phyloP scores from a whole-genome alignment of 1,140 invertebrate species.

The Metopolophium dirhodum region DNA sequence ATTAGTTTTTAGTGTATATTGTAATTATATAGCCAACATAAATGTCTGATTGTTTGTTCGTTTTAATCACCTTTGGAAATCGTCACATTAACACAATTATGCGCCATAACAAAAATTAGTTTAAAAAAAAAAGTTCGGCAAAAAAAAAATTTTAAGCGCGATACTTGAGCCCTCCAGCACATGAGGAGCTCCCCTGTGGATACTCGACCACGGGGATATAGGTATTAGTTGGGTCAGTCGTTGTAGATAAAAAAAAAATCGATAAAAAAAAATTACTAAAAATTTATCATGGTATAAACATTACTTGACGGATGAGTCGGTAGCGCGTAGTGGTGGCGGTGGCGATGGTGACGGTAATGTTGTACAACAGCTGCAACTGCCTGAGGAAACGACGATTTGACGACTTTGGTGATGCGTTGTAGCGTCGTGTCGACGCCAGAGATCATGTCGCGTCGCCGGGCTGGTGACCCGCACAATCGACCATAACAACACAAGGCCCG shows the following conservation, averaged over 20 bases:
- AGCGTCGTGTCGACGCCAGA: slow-evolving; percentile 54
- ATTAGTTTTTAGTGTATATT: too few species aligned
- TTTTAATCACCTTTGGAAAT: too few species aligned
- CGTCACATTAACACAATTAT: not conserved
- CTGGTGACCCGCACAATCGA: slow-evolving; percentile 56
- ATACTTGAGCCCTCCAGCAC: too few species aligned
- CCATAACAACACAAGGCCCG: slow-evolving; percentile 50
- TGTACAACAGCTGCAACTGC: slow-evolving; percentile 3
- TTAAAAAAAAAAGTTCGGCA: not conserved
- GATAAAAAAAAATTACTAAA: too few species aligned
- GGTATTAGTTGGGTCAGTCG: too few species aligned
- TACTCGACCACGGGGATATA: too few species aligned
- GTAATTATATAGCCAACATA: too few species aligned
- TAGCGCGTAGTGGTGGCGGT: slow-evolving; percentile 25
- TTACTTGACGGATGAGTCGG: slow-evolving; percentile 54
- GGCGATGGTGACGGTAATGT: not conserved
- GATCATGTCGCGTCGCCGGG: slow-evolving; percentile 56
- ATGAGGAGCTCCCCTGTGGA: too few species aligned
- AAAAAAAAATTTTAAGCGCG: not conserved
- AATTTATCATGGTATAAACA: too few species aligned
- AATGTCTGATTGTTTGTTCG: not conserved
- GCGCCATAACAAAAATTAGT: not conserved
- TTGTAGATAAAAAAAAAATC: too few species aligned
- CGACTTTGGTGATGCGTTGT: slow-evolving; percentile 45
- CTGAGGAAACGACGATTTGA: slow-evolving; percentile 14